phyloP scores from a whole-genome alignment of 37 sponge, comb jelly and placozoan genomes.

The Chondrosia reniformis region DNA sequence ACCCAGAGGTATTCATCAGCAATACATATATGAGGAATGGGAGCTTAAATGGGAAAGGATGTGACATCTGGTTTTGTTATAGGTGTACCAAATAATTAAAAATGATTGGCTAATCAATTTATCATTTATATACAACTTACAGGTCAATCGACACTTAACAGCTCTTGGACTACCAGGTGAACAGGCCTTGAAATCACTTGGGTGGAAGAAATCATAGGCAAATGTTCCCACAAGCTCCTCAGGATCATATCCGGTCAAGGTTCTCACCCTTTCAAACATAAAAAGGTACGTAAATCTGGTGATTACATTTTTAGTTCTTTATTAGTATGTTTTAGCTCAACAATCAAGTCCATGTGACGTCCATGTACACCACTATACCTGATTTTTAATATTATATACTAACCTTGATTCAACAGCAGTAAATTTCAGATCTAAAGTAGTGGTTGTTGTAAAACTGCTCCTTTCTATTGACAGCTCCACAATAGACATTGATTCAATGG shows the following conservation, averaged over 20 bases:
- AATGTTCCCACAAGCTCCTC: slow-evolving; percentile 45
- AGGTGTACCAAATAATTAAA: no score
- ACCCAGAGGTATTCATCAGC: no score
- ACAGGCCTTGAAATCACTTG: slow-evolving; percentile 38
- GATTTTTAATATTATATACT: not conserved
- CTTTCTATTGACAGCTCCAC: slow-evolving; percentile 50
- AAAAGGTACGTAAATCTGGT: not conserved
- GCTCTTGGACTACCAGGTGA: not conserved
- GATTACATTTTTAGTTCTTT: no score
- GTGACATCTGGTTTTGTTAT: no score
- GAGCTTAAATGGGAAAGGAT: no score
- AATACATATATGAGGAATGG: no score
- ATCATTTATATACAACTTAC: not conserved
- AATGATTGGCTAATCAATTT: no score
- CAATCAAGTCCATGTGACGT: not conserved
- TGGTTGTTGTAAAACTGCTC: slow-evolving; percentile 47
- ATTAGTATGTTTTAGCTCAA: not conserved
- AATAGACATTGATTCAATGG: slow-evolving; percentile 50
- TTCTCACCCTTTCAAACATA: slow-evolving; percentile 13
- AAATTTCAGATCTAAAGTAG: slow-evolving; percentile 45
- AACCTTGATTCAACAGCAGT: slow-evolving; percentile 44
- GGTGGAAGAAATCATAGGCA: slow-evolving; percentile 60
- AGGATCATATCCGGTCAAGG: slow-evolving; percentile 43
- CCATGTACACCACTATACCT: not conserved
- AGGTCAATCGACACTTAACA: not conserved